Conservation (phyloP, 2,888 invertebrate species). For the Brachynemurus nebulosus region DNA sequence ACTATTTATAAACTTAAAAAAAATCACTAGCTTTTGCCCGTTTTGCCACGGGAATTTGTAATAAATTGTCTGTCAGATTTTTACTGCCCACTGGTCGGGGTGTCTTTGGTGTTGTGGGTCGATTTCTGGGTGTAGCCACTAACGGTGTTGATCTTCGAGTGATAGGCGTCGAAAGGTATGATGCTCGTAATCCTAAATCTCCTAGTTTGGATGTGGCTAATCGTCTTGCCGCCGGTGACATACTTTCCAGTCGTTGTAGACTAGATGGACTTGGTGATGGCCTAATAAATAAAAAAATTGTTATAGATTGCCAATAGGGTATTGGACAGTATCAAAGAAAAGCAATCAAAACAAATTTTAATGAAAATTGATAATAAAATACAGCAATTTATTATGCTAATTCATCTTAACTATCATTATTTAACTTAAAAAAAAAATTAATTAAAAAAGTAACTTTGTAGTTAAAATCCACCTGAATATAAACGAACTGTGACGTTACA, state of each 20-base stretch:
- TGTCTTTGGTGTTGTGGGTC: slow-evolving; percentile 14
- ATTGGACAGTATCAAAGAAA: too few relatives aligned
- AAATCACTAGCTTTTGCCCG: slow-evolving; percentile 72
- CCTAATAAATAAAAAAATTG: slow-evolving; percentile 24
- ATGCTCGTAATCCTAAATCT: slow-evolving; percentile 38
- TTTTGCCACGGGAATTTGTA: slow-evolving; percentile 62
- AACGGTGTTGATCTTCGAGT: slow-evolving; percentile 29
- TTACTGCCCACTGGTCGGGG: slow-evolving; percentile 26
- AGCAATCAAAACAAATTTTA: too few relatives aligned
- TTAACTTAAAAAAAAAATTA: too few relatives aligned
- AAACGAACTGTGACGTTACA: too few relatives aligned
- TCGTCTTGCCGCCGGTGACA: slow-evolving; percentile 92
- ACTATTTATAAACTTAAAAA: too few relatives aligned
- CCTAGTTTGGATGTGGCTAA: slow-evolving; percentile 47
- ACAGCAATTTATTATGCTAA: too few relatives aligned
- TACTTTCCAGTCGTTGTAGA: slow-evolving; percentile 69
- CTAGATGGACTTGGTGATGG: slow-evolving; percentile 44
- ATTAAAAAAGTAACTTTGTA: too few relatives aligned
- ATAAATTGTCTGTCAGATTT: slow-evolving; percentile 68
- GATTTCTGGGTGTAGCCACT: slow-evolving; percentile 35
- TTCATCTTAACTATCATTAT: too few relatives aligned
- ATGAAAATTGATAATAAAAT: too few relatives aligned
- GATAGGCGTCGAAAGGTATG: slow-evolving; percentile 30
- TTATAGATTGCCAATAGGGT: not conserved
- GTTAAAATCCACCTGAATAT: too few relatives aligned